Evolutionary conservation across 2,113 vertebrate species (phyloP), one percentile per base, ranked within the genome.

Genomic region (Calidris pugnax): DNA sequence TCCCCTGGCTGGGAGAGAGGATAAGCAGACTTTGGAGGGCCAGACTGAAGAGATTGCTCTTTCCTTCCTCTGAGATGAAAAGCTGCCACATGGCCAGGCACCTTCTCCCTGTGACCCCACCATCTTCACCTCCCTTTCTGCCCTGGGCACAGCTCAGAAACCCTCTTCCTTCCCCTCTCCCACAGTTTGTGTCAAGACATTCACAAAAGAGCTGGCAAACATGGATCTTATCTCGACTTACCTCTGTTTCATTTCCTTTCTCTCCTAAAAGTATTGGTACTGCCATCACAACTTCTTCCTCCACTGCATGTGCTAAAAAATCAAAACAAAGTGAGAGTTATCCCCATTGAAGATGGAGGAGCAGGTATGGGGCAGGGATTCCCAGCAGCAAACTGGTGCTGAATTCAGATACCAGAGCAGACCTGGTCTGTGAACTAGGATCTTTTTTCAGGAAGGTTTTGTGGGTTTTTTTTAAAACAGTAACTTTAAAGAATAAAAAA

Each of bases 121-220:
- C 0, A 41, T 28, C 9, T 17, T 53, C 48, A 24, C 6, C 50
- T 56, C 19, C 5, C 9, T 35, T 48, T 47, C 50, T 67, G 33
- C 59, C 17, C 22, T 17, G 24, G 3, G 14, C 55, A 15, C n/a
- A 33, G 50, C 45, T 47, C 57, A 37, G 32, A 67, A n/a, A 14
- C 11, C 37, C 32, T 41, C 53, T 69, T 45, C 26, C 35, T 51
- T 28, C 16, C 62, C 3, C 0, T 8, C 64, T 51, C 15, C 60
- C 1, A 0, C 0, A 0, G 6, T 28, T 63, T 55, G 13, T 20
- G n/a, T 23, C 63, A 53, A 81, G 45, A 35, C 1, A 3, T 47
- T 56, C 13, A 33, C 1, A 4, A 47, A 85, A 72, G 56, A 37
- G 7, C 19, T 86, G 41, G 9, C 59, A 41, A 75, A 41, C 0